Evolutionary conservation across 2,113 vertebrate genomes (phyloP), one percentile per base, ranked within the genome.

Genomic region (Chaetodon trifascialis): DNA sequence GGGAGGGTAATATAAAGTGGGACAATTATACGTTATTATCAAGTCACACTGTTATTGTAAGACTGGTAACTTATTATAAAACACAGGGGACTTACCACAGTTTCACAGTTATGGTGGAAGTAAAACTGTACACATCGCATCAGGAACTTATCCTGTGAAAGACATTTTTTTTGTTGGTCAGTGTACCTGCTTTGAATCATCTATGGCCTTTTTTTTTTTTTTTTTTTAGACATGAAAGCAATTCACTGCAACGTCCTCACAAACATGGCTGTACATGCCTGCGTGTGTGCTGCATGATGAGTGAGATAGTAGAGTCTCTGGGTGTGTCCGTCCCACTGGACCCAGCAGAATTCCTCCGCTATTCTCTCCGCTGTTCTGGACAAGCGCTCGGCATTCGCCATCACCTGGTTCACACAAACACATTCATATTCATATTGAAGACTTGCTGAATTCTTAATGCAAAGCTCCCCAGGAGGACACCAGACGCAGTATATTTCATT

Each of bases 81-180:
- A 73, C 1, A 47, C 25, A 16, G 17, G n/a, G 2, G 15, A 92
- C 96, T 95, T 95, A 99, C 98, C 95, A 96, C 88, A 71, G 93
- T 95, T 75, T 94, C 96, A 89, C 95, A 97, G 70, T 92, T 95
- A 81, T 93, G 95, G 86, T 93, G 93, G 30, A 93, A 86, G 90
- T 94, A 96, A 94, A 99, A 99, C 94, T 99, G 98, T 78, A 97
- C 83, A 87, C 97, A 97, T 80, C 95, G 96, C 92, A 99, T 92
- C 85, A 95, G 74, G 65, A 92, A 93, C 73, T 93, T 96, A 83
- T 95, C 95, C 98, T 99, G 84, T 17, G n/a, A 62, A 40, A 74
- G n/a, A 81, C 7, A 49, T 30, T 21, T 63, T 21, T 63, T 9
- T 11, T 16, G 5, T 79, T 51, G 68, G 14, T 51, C 23, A 30